Conservation (phyloP, 2,113 vertebrate species). For the Albula goreensis region DNA sequence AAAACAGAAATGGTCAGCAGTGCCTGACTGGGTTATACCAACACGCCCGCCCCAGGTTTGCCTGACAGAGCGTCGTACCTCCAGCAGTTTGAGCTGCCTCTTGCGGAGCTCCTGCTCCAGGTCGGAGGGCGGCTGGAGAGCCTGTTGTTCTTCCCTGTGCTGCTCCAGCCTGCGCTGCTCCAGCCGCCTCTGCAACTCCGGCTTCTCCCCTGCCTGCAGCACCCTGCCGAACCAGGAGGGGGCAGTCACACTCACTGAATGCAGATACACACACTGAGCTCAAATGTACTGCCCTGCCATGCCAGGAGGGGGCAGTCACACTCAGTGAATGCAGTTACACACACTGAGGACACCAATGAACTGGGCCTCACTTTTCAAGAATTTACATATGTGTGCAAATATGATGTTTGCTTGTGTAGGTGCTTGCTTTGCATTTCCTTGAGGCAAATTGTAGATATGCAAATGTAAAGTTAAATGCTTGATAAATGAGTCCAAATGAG, state of each 20-base stretch:
- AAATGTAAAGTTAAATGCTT: too few relatives aligned
- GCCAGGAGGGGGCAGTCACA: conserved; percentile 23
- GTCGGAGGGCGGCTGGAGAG: conserved; percentile 59
- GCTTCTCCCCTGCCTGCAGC: conserved; percentile 67
- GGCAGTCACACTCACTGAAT: not conserved
- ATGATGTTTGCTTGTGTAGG: too few relatives aligned
- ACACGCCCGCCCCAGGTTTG: too few relatives aligned
- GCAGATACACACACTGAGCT: not conserved
- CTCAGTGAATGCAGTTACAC: not conserved
- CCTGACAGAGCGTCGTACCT: conserved; percentile 53
- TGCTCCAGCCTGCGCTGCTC: conserved; percentile 67
- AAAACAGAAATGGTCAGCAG: too few relatives aligned
- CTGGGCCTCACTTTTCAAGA: too few relatives aligned
- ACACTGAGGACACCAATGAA: not conserved
- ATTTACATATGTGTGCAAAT: too few relatives aligned
- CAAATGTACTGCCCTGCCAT: not conserved
- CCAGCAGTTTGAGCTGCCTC: conserved; percentile 69
- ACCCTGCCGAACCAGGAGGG: conserved; percentile 51
- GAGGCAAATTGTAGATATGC: too few relatives aligned
- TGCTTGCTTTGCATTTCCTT: too few relatives aligned
- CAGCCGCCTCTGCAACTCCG: conserved; percentile 68
- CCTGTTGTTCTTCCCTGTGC: conserved; percentile 68
- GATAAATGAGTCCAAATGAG: too few relatives aligned
- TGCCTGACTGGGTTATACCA: too few relatives aligned
- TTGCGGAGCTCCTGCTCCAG: conserved; percentile 77